Evolutionary conservation across 37 sponge, comb jelly and placozoan species (phyloP), one percentile per base, ranked within the genome.

Genomic region (Chondrosia reniformis): DNA sequence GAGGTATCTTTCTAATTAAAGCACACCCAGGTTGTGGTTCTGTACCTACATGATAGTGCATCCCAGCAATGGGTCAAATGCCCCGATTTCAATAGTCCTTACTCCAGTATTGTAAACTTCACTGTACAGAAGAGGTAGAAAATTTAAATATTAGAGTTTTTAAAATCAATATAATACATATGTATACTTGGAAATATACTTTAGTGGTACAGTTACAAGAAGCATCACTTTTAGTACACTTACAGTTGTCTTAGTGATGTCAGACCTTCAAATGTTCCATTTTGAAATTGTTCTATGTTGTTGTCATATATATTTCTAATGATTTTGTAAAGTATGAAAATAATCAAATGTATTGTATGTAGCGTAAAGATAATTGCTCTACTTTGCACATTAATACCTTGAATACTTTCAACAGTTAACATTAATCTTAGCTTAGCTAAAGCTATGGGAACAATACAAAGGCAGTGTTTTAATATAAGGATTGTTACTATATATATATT

Each of bases 201-300:
- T 19, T 12, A 49, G 54, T 49, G 17, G 27, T 6, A 56, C 58
- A 56, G 3, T 28, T 56, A 56, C n/a, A 28, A 24, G 27, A 56
- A 28, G 27, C 8, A 56, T 3, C 7, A 6, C 3, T 41, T 36
- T 0, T 37, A 3, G 24, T 37, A 24, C 39, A 28, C 84, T 77
- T 43, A 84, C 84, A 84, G 38, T 33, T 33, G 55, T 24, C 46
- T 56, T 5, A 84, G 73, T 24, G 67, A 69, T 2, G 17, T 55
- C 42, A 84, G 73, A 41, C 84, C 84, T 22, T 54, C 67, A 67
- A 84, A 84, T 19, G 73, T 72, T 49, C 78, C 84, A 39, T 61
- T 43, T 25, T 45, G 61, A 28, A 84, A 52, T 0, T 19, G 24
- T 56, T 25, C 45, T 15, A 77, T 27, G 24, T 40, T 52, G 25